Base-by-base conservation (phyloP, 2,888 invertebrate genomes). In the Quadroppia sp. region DNA sequence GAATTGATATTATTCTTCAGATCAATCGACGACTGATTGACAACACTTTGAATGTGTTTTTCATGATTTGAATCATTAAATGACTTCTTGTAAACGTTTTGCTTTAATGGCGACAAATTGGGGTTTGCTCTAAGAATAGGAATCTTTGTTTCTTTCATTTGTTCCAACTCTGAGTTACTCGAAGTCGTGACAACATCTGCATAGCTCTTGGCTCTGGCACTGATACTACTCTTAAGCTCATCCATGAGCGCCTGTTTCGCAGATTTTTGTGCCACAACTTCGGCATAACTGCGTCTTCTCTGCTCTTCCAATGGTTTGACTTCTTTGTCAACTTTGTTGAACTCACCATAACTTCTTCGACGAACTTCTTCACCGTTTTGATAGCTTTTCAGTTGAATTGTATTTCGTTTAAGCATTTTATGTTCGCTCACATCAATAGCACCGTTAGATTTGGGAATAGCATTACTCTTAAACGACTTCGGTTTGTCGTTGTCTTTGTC, bases 141-240 rank as follows among this genome's bases (percentile, higher is more conserved):
- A 40, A 67, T 67, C 20, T 67, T 67, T 20, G 67, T 67, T 67
- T 67, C 67, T 20, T 61, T 61, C 17, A 32, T 61, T 59, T 30
- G 61, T 30, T 61, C 61, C 15, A 32, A 61, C 36, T 61, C 61
- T 32, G 61, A 61, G 20, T 61, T 61, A 32, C 61, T 61, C 2
- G 61, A 61, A 61, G n/a, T 61, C 20, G 67, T 42, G 40, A 40
- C 40, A 40, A 67, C 67, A 15, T 67, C 67, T 13, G 67, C 67
- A 67, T 67, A 67, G 59, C 59, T 67, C 42, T 67, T 67, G 15
- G 67, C 67, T 67, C 67, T 36, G 42, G 42, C 67, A 42, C 40
- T 67, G 42, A 67, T 67, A 67, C 42, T 67, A 15, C 32, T 67
- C 42, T 67, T 67, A 1, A 67, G 42, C 42, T 67, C 67, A 40